These are phyloP conservation scores for Phorcus lineatus DNA, from an alignment of 2,888 invertebrate species.

Conservation along the genomic window DNA sequence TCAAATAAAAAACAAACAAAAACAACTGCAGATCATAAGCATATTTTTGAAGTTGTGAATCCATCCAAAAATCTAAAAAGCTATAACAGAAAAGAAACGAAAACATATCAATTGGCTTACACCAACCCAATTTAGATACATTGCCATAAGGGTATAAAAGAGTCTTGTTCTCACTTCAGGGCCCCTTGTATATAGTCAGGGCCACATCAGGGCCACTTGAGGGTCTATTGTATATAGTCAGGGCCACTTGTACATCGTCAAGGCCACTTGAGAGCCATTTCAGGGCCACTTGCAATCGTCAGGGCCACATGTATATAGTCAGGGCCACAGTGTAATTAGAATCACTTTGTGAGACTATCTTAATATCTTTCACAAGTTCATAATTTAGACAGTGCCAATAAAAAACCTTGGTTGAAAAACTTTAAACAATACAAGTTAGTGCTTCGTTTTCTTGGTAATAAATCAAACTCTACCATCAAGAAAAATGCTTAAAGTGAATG, in stretches of 20 bases:
- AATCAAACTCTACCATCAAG: not conserved
- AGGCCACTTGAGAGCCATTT: too few relatives aligned
- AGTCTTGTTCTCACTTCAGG: too few relatives aligned
- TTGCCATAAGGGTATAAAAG: conserved; percentile 48
- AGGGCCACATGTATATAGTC: not conserved
- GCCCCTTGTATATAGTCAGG: too few relatives aligned
- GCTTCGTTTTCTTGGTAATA: not conserved
- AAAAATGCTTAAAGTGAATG: not conserved
- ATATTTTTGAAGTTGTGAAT: not conserved
- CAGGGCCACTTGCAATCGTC: too few relatives aligned
- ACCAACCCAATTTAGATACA: conserved; percentile 39
- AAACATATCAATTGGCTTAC: conserved; percentile 38
- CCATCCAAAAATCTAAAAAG: conserved; percentile 77
- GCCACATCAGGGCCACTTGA: not conserved
- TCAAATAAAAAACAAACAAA: too few relatives aligned
- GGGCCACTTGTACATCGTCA: too few relatives aligned
- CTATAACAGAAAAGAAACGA: conserved; percentile 80
- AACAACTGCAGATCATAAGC: too few relatives aligned
- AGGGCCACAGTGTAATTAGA: not conserved
- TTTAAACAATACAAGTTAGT: not conserved
- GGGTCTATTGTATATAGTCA: too few relatives aligned
- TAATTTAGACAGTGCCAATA: not conserved
- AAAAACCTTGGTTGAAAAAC: not conserved
- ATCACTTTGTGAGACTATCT: not conserved
- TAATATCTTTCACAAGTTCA: not conserved